Base-by-base conservation (phyloP, 2,797 vertebrate genomes). In the Crossoptilon crossoptilon region DNA sequence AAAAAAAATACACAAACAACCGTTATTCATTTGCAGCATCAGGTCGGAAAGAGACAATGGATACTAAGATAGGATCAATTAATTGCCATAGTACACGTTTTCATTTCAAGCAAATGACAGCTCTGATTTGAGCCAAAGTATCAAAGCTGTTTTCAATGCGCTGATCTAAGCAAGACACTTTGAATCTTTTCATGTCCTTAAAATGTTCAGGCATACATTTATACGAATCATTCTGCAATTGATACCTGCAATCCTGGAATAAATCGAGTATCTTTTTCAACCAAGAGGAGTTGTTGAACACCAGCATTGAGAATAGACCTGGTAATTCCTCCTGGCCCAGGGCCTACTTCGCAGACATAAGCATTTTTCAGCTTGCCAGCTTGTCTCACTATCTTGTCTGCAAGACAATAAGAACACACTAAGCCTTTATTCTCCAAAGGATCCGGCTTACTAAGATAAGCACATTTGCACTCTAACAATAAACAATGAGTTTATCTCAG, bases 251-350 rank as follows among this genome's bases (percentile, higher is more conserved):
- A 97, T 67, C 99, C 99, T 29, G 99, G 98, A 93, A 99, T 97
- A 97, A 99, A 99, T 66, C 99, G 98, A 6, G 97, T 66, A 95
- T 99, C 99, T 95, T 99, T 99, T 97, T 99, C 99, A 80, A 99
- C 98, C 84, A 99, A 98, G 68, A 99, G 97, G 35, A 99, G 92
- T 24, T 99, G 98, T 7, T 98, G 96, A 21, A 97, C 96, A 53
- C 97, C 98, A 22, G 98, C 98, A 41, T 97, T 99, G 60, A 99
- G 98, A 95, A 99, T 99, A 74, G 99, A 98, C 55, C 99, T 98
- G 64, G 99, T 99, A 95, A 99, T 98, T 55, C 99, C 99, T 11
- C 99, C 99, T 1, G 99, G 99, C 37, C 99, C 99, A 0, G 99
- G 99, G 35, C 99, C 99, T 84, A 99, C 99, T 95, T 99, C 99